Evolutionary conservation across 2,888 invertebrate species (phyloP), one percentile per base, ranked within the genome.

Genomic region (Sesia bembeciformis): DNA sequence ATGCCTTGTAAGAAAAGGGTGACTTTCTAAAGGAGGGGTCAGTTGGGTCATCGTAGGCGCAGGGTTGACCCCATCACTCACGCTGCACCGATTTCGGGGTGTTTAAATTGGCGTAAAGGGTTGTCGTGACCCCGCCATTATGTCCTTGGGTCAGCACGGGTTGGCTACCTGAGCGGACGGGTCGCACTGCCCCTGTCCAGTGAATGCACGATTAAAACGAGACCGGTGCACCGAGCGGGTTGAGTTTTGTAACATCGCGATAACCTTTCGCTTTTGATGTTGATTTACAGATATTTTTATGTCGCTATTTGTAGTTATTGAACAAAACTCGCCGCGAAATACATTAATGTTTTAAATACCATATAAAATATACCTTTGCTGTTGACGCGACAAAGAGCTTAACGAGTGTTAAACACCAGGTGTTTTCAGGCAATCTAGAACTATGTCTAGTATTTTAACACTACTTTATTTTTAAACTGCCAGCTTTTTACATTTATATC

Each of bases 61-160:
- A 66, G 73, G 76, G 77, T 69, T 88, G 90, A 90, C 90, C 90
- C 87, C 81, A 87, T 89, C 83, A 73, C 84, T 88, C 88, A 89
- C 81, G 85, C 76, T 84, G 87, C 84, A 84, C 67, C 77, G 76
- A 84, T 84, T 87, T 87, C 74, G 78, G 84, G 84, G 80, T 85
- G 77, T 78, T 85, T 84, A 85, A 80, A 81, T 70, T 78, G 76
- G 78, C 76, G 79, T 85, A 85, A 88, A 84, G 86, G 87, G 85
- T 83, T 82, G 81, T 77, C 58, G 68, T 75, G 84, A 86, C 87
- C 85, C 74, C 59, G 66, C 62, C 65, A 62, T 78, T 80, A 74
- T 75, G 60, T 53, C 52, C 40, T 60, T 57, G 64, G 85, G 84
- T 83, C 81, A 83, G 77, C 82, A 72, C 80, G 85, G 86, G 85